Percentiles rank a stretch among this genome's conserved stretches.
Evolutionary conservation across 2,797 vertebrate genomes (phyloP).

Genomic region (Lutjanus campechanus): DNA sequence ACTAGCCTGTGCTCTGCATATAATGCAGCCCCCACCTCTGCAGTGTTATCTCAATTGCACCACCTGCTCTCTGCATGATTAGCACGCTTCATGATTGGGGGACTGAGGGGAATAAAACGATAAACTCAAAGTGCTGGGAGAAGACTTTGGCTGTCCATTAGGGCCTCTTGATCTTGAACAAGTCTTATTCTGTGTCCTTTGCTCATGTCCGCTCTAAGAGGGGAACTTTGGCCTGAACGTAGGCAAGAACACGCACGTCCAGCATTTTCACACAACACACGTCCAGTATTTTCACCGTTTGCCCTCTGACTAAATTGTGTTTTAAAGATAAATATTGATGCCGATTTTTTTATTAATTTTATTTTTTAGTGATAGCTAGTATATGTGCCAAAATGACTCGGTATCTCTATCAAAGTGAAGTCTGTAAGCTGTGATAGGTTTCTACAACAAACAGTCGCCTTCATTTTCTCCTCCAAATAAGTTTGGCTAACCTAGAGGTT

Average conservation of each 20-base stretch:
- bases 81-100: slow-evolving; percentile 49
- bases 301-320: not conserved
- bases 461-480: not conserved
- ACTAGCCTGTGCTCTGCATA: slow-evolving; percentile 40
- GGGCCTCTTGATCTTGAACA: slow-evolving; percentile 51
- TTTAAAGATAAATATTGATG: not conserved
- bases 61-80: slow-evolving; percentile 70
- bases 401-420: not conserved
- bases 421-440: not conserved
- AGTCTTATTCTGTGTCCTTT: slow-evolving; percentile 27
- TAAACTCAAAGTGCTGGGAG: slow-evolving; percentile 38
- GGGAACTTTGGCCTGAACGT: not conserved
- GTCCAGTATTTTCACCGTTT: not conserved
- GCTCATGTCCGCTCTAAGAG: slow-evolving; percentile 17
- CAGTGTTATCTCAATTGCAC: slow-evolving; percentile 65
- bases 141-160: slow-evolving; percentile 53
- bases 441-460: not conserved
- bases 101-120: slow-evolving; percentile 54
- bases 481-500: too few relatives aligned
- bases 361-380: not conserved
- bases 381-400: not conserved
- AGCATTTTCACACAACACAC: not conserved
- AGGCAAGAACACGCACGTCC: not conserved
- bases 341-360: not conserved
- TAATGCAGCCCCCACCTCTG: slow-evolving; percentile 38